phyloP scores from a whole-genome alignment of 2,113 vertebrate species.

The Albula glossodonta region DNA sequence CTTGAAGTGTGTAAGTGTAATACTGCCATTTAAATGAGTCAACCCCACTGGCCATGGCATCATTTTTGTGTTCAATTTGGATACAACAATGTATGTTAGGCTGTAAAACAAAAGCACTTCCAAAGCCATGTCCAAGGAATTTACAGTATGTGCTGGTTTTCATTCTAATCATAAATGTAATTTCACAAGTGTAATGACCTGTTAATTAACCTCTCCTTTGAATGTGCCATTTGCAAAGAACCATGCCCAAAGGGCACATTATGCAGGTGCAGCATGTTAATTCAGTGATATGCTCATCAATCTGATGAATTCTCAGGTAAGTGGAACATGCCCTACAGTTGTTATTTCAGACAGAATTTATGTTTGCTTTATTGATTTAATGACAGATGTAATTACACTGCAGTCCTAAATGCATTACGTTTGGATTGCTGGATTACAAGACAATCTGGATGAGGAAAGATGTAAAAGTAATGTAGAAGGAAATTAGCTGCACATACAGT shows the following conservation, averaged over 20 bases:
- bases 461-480: no score
- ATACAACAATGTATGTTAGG: background rate
- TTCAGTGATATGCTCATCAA: background rate
- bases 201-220: background rate
- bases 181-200: background rate
- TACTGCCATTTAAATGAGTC: slow-evolving; percentile 22
- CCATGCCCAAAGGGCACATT: background rate
- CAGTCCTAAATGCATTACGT: background rate
- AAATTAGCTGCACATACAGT: background rate
- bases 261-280: background rate
- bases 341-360: background rate
- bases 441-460: background rate
- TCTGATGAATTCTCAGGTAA: background rate
- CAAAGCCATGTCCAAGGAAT: no score
- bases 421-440: background rate
- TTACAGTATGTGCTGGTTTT: background rate
- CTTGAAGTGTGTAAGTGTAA: slow-evolving; percentile 68
- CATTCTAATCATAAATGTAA: background rate
- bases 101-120: background rate
- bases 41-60: background rate
- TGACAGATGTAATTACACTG: background rate
- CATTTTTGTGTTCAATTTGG: background rate
- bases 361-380: background rate
- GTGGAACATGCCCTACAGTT: background rate
- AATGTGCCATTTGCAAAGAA: background rate